These are phyloP conservation scores for Salticus scenicus DNA, from an alignment of 2,888 invertebrate species.

Conservation along the genomic window DNA sequence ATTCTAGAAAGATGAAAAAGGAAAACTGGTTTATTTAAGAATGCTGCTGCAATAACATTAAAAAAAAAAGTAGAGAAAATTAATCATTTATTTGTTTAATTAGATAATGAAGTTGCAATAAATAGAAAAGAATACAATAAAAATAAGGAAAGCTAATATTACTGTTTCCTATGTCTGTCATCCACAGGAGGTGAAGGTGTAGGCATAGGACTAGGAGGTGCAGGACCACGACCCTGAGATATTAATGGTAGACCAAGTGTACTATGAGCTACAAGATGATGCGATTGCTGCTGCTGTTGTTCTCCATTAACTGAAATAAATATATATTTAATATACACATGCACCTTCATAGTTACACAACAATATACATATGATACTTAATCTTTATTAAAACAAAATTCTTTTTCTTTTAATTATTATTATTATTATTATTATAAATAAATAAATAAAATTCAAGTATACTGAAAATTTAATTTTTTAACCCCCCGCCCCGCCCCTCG, in stretches of 20 bases:
- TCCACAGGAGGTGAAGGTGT: slow-evolving; percentile 77
- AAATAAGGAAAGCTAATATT: background rate
- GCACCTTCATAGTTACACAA: background rate
- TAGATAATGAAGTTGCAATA: no score
- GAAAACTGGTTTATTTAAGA: no score
- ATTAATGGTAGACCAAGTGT: slow-evolving; percentile 74
- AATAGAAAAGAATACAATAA: no score
- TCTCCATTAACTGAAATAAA: slow-evolving; percentile 60
- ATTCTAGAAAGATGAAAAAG: no score
- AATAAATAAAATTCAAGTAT: no score
- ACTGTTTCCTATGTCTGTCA: slow-evolving; percentile 68
- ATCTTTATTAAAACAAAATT: no score
- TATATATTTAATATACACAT: background rate
- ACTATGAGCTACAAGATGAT: slow-evolving; percentile 64
- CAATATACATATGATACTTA: background rate
- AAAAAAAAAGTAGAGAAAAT: no score
- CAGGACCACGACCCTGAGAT: slow-evolving; percentile 82
- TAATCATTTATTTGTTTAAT: no score
- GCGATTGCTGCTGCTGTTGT: slow-evolving; percentile 68
- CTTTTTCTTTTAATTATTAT: no score
- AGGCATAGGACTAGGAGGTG: slow-evolving; percentile 84
- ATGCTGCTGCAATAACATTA: no score
- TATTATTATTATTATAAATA: no score
- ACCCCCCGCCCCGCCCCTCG: no score
- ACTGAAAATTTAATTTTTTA: background rate